Evolutionary conservation across 1,140 invertebrate species (phyloP), one percentile per base, ranked within the genome.

Genomic region (Leptestheria dahalacensis): DNA sequence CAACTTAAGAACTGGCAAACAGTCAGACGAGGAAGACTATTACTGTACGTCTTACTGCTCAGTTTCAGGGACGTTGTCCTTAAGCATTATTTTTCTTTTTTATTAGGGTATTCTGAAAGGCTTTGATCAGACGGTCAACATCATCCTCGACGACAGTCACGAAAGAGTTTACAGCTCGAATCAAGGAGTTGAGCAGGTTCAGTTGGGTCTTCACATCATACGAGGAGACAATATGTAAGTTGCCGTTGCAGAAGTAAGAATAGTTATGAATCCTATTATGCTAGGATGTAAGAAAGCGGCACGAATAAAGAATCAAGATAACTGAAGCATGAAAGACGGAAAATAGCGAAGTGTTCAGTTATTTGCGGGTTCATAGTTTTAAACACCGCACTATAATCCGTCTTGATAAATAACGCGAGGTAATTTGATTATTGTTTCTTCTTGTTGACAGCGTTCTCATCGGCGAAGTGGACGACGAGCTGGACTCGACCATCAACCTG

Each of bases 81-180:
- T n/a, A n/a, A n/a, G n/a, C n/a, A n/a, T n/a, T 24, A 9, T 63
- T 67, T 64, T 18, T 61, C 64, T 57, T 66, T 64, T 48, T 53
- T 78, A 78, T 66, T 65, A 89, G 86, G 89, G 86, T 41, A 87
- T 83, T 1, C 71, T 89, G 53, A 91, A 88, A 73, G 88, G 88
- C 49, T 98, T 97, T 76, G 96, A 99, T 75, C 96, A 99, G 74
- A 95, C 92, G 20, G 94, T 97, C 60, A 99, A 99, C 69, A 79
- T 98, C 62, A 96, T 99, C 67, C 75, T 99, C 29, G 93, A 97
- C 71, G 94, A 98, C 73, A 95, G 91, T 59, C 92, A 97, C 72
- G 96, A 98, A 73, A 77, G 96, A 68, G 93, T 99, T 15, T 99
- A 92, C 71, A 95, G 90, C 59, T 83, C 85, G 15, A 84, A 82